Conservation (phyloP, 2,113 vertebrate genomes). For the Anseranas semipalmata region DNA sequence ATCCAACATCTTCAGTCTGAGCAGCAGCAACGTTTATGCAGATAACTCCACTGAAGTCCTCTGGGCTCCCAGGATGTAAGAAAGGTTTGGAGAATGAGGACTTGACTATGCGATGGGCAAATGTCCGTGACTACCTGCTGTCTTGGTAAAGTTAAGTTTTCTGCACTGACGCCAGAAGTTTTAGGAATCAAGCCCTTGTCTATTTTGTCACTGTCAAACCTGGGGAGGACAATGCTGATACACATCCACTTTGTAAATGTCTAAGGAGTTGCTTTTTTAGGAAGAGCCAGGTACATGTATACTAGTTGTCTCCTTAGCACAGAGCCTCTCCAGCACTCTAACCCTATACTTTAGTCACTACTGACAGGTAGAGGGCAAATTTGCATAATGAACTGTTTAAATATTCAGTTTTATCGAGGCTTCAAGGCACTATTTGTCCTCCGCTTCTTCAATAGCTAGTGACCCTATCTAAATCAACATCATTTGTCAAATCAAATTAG, state of each 20-base stretch:
- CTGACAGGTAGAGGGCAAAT: conserved; percentile 83
- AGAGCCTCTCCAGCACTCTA: conserved; percentile 28
- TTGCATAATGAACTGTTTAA: conserved; percentile 87
- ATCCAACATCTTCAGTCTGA: neutral
- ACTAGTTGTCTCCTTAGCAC: conserved; percentile 28
- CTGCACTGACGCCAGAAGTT: neutral
- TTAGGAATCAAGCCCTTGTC: conserved; percentile 4
- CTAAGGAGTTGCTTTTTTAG: neutral
- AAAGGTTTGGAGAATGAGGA: neutral
- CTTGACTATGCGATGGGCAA: neutral
- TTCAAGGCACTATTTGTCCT: conserved; percentile 82
- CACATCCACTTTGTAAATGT: neutral
- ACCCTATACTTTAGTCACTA: conserved; percentile 62
- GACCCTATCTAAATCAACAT: conserved; percentile 84
- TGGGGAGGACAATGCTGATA: neutral
- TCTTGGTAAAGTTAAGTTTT: neutral
- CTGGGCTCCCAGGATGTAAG: neutral
- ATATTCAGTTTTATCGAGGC: conserved; percentile 81
- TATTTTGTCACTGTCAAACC: conserved; percentile 23
- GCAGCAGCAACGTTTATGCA: neutral
- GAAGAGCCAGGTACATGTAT: conserved; percentile 24
- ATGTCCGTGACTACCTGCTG: neutral
- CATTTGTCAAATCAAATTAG: conserved; percentile 91
- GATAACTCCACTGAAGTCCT: neutral
- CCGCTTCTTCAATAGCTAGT: conserved; percentile 77